Conservation (phyloP, 2,113 vertebrate genomes). For the Petaurus breviceps region DNA sequence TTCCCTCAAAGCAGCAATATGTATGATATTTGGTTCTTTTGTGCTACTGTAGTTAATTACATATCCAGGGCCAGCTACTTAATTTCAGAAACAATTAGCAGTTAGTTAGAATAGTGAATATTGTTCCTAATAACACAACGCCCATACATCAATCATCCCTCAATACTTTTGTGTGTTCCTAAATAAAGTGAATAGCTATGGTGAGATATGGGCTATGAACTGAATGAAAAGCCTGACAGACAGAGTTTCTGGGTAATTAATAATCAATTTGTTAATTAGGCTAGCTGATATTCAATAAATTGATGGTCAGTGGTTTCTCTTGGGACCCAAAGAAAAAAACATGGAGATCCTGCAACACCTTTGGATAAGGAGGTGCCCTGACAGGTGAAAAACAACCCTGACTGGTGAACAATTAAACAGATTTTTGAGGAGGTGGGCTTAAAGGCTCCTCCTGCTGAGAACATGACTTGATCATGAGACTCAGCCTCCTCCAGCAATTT, state of each 20-base stretch:
- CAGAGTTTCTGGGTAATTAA: too few species aligned
- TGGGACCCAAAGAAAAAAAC: background rate
- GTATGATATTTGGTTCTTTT: background rate
- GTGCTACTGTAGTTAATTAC: background rate
- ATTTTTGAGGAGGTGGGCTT: background rate
- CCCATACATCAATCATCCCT: background rate
- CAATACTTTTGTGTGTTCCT: background rate
- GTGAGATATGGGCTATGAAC: background rate
- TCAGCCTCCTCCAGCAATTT: background rate
- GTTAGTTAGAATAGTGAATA: constrained; percentile 7
- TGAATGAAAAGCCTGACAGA: background rate
- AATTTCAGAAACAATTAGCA: background rate
- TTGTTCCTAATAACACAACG: background rate
- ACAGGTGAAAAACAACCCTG: background rate
- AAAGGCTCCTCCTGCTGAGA: background rate
- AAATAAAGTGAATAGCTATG: background rate
- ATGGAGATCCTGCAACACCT: background rate
- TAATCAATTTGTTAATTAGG: background rate
- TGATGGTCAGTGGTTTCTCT: background rate
- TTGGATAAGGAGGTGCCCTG: background rate
- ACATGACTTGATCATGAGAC: background rate
- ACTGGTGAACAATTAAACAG: background rate
- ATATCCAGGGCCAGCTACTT: background rate
- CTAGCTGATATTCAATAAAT: background rate
- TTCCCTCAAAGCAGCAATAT: background rate